These are phyloP conservation scores for Creontiades dilutus DNA, from an alignment of 2,888 invertebrate genomes.

Conservation along the genomic window DNA sequence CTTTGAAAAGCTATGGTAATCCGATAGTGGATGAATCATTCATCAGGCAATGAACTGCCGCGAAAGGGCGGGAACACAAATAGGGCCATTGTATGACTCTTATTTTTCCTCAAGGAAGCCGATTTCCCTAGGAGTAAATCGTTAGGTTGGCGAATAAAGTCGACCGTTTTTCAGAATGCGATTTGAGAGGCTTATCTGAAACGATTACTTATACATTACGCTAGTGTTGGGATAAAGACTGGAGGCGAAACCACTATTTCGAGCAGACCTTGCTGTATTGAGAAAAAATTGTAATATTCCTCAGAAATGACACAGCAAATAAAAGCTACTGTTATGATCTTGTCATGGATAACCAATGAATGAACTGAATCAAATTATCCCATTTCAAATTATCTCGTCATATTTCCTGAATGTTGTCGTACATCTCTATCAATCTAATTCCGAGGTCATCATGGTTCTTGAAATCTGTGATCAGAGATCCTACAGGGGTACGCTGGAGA, in stretches of 20 bases:
- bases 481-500: no score
- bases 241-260: not conserved
- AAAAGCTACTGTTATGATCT: no score
- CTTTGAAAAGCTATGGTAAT: conserved; percentile 36
- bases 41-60: conserved; percentile 39
- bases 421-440: no score
- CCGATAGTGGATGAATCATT: conserved; percentile 39
- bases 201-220: conserved; percentile 18
- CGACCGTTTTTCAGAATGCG: not conserved
- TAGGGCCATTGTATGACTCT: conserved; percentile 36
- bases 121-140: conserved; percentile 21
- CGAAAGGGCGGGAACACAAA: conserved; percentile 10
- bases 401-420: no score
- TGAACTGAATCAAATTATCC: no score
- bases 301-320: no score
- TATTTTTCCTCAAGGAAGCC: conserved; percentile 23
- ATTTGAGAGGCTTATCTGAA: not conserved
- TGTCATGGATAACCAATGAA: no score
- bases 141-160: not conserved
- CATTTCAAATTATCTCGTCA: no score
- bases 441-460: no score
- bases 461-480: no score
- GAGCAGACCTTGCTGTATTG: no score
- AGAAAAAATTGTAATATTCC: no score
- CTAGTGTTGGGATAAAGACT: not conserved